These are phyloP conservation scores for Hemitrygon akajei DNA, from an alignment of 2,797 vertebrate genomes.

Conservation along the genomic window DNA sequence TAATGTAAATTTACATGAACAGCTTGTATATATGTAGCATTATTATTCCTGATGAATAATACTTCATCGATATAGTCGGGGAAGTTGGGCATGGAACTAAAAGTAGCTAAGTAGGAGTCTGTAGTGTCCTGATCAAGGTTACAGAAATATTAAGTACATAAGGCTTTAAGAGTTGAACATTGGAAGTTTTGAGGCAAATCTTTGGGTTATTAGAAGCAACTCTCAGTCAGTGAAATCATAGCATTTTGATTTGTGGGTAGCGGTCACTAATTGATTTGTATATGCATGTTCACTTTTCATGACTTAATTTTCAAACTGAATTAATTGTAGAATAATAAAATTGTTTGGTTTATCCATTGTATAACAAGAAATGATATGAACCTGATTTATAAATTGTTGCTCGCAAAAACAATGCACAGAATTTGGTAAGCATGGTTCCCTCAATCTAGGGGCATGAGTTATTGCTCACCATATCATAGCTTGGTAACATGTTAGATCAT, in stretches of 20 bases:
- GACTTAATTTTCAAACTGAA: neutral
- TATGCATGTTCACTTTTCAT: neutral
- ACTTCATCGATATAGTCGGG: neutral
- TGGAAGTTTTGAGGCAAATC: neutral
- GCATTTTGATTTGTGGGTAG: neutral
- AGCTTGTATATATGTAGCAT: neutral
- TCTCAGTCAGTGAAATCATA: neutral
- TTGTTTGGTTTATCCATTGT: neutral
- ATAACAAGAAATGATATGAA: neutral
- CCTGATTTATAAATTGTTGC: neutral
- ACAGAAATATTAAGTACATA: neutral
- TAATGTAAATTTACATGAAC: neutral
- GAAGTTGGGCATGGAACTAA: neutral
- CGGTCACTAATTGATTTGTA: neutral
- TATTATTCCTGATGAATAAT: neutral
- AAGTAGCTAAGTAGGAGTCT: neutral
- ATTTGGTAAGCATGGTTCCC: neutral
- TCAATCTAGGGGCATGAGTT: neutral
- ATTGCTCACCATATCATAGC: neutral
- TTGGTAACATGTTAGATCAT: neutral
- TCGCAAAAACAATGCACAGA: neutral
- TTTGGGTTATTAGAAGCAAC: neutral
- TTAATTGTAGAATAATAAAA: neutral
- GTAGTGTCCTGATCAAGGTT: neutral
- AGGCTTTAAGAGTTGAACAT: neutral